Evolutionary conservation across 2,113 vertebrate genomes (phyloP).

Genomic region (Sylvietta virens): DNA sequence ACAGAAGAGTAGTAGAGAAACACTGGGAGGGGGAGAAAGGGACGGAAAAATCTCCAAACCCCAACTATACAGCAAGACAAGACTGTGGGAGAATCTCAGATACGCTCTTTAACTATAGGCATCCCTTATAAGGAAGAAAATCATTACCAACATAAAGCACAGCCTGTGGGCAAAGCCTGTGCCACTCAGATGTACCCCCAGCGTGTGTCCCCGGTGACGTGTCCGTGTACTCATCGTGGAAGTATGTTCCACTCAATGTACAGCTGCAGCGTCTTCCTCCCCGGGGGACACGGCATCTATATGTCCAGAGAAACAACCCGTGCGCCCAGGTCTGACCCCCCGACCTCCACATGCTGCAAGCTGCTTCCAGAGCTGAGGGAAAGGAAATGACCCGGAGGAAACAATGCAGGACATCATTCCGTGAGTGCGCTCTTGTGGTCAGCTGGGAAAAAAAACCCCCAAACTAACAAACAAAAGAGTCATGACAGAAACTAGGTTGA

Average conservation of each 20-base stretch:
- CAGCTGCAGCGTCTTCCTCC: not conserved
- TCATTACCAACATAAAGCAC: not conserved
- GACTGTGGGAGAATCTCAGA: not conserved
- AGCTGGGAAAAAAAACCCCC: not conserved
- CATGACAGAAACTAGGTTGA: not conserved
- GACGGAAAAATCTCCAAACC: rapidly evolving
- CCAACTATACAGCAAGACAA: not conserved
- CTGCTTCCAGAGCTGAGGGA: not conserved
- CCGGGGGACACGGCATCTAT: not conserved
- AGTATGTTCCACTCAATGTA: not conserved
- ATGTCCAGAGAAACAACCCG: not conserved
- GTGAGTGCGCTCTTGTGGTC: not conserved
- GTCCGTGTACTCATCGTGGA: not conserved
- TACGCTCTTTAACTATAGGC: not conserved
- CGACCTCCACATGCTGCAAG: not conserved
- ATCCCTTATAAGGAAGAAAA: conserved; percentile 38
- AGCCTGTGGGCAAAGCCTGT: not conserved
- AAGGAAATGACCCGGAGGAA: conserved; percentile 46
- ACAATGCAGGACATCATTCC: not conserved
- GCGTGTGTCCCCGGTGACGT: not conserved
- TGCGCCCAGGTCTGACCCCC: not conserved
- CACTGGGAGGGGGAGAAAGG: rapidly evolving
- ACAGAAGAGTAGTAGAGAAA: not conserved
- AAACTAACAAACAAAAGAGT: not conserved
- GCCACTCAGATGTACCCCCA: not conserved